Base-by-base conservation (phyloP, 2,888 invertebrate species). In the Aphodius sticticus region DNA sequence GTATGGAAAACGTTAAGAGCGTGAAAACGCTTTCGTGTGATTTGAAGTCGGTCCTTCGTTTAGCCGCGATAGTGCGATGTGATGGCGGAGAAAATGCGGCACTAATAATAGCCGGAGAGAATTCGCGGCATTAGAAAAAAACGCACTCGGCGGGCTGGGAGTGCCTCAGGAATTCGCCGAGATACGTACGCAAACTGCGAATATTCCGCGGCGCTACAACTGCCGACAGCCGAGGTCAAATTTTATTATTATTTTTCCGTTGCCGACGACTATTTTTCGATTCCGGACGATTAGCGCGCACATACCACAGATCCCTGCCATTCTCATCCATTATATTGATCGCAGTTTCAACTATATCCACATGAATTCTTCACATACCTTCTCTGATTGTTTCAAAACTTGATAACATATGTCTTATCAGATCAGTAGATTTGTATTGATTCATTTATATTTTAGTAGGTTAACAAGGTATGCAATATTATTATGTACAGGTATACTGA, bases 111-210 rank as follows among this genome's bases (percentile, higher is more conserved):
- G 12, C 12, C 7, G 53, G 9, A 7, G 53, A 53, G 9, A 53
- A 53, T 53, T 53, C 53, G 53, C 53, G 53, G 53, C 53, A 53
- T 53, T 53, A 53, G 53, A 53, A 53, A 53, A 53, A 53, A 53
- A 53, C 53, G 53, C 53, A 53, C 53, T 53, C 53, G 53, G 12
- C 53, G 7, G 53, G 53, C 53, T 53, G 53, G 53, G 53, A 53
- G 53, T 53, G 53, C 53, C 53, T 53, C 53, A 53, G 53, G 53
- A 53, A 53, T 53, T 53, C 12, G 53, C 53, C 53, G 53, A 53
- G 53, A 53, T 53, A 53, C 53, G 53, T 53, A 53, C 53, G 53
- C 53, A 12, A 53, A 53, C 53, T 53, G 53, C 53, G 7, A 53
- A 53, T 53, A 53, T 53, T 53, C 53, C 53, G 53, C 53, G 26